A percentile compares a stretch with the other conserved stretches of the same genome.
Conservation (phyloP, 2,888 invertebrate species). For the Oxyscelio sp. region DNA sequence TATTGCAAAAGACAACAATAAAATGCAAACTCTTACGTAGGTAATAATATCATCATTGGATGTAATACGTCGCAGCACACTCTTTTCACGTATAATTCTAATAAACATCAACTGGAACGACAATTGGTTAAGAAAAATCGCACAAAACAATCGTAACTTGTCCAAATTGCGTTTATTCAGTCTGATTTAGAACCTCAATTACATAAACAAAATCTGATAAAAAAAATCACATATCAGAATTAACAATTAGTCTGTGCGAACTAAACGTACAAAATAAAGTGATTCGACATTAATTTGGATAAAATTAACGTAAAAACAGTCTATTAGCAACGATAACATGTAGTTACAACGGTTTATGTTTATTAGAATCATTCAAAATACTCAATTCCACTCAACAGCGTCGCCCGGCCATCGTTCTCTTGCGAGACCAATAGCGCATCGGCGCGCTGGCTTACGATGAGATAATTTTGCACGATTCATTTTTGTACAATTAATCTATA, state of each 20-base stretch:
- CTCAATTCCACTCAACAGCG: conserved; percentile 45
- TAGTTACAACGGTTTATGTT: conserved; percentile 56
- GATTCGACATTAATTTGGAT: conserved; percentile 13
- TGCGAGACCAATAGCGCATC: conserved; percentile 18
- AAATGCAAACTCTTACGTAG: conserved; percentile 30
- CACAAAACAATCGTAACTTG: conserved; percentile 50
- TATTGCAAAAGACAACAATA: conserved; percentile 33
- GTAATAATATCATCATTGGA: conserved; percentile 40
- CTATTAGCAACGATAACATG: conserved; percentile 35
- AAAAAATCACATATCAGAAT: conserved; percentile 34
- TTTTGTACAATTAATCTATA: conserved; percentile 31
- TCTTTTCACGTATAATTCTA: conserved; percentile 49
- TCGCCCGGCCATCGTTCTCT: conserved; percentile 9
- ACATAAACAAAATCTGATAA: conserved; percentile 64
- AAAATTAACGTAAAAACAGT: conserved; percentile 30
- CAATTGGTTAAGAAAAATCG: conserved; percentile 52
- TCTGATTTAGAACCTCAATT: conserved; percentile 47
- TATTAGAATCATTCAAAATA: conserved; percentile 69
- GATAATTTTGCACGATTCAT: conserved; percentile 64
- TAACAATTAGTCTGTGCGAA: conserved; percentile 35
- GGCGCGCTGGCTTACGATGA: conserved; percentile 43
- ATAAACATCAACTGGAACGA: conserved; percentile 65
- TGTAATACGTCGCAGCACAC: conserved; percentile 22
- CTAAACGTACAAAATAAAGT: conserved; percentile 27
- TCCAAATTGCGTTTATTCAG: conserved; percentile 68